These are phyloP conservation scores for Tridacna gigas DNA, from an alignment of 2,888 invertebrate species.

Conservation along the genomic window DNA sequence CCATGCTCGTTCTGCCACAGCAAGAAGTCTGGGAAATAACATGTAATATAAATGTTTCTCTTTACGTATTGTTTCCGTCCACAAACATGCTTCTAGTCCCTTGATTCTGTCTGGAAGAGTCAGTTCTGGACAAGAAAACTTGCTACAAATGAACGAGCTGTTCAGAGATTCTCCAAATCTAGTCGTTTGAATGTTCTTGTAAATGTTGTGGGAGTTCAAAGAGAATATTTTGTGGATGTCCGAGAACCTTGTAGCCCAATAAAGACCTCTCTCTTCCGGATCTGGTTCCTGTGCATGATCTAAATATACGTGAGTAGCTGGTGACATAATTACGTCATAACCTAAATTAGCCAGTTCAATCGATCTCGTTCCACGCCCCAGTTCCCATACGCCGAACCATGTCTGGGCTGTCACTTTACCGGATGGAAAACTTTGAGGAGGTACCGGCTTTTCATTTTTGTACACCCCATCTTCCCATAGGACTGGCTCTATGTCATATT, in stretches of 20 bases:
- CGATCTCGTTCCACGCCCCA: background rate
- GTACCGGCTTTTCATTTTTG: no score
- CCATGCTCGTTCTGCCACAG: slow-evolving; percentile 82
- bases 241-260: slow-evolving; percentile 81
- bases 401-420: background rate
- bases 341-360: slow-evolving; percentile 16
- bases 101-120: background rate
- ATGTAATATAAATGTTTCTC: slow-evolving; percentile 71
- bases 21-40: slow-evolving; percentile 77
- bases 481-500: background rate
- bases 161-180: slow-evolving; percentile 10
- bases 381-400: slow-evolving; percentile 15
- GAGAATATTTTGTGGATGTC: slow-evolving; percentile 14
- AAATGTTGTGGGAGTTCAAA: slow-evolving; percentile 12
- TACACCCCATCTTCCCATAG: slow-evolving; percentile 26
- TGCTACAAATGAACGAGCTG: background rate
- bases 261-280: slow-evolving; percentile 81
- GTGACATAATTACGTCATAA: slow-evolving; percentile 18
- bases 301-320: slow-evolving; percentile 72
- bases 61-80: slow-evolving; percentile 76
- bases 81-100: slow-evolving; percentile 81
- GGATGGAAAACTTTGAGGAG: background rate
- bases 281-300: slow-evolving; percentile 80
- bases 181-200: background rate
- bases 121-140: slow-evolving; percentile 14